A percentile compares a stretch with the other conserved stretches of the same genome.
phyloP scores from a whole-genome alignment of 2,113 vertebrate species.

The Sminthopsis crassicaudata region DNA sequence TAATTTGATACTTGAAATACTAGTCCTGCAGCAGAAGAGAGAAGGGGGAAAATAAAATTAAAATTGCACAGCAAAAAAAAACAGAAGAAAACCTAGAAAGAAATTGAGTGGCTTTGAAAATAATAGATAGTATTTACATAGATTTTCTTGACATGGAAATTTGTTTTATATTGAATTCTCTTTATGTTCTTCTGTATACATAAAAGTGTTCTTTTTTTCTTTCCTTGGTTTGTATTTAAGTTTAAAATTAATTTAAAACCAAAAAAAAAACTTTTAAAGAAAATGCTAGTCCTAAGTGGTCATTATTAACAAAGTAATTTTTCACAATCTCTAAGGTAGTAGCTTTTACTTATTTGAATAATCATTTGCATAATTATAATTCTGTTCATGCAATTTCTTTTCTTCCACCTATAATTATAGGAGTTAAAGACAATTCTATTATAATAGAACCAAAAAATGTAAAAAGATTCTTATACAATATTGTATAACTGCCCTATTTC shows the following conservation, averaged over 20 bases:
- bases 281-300: conserved; percentile 19
- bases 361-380: conserved; percentile 54
- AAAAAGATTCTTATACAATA: conserved; percentile 21
- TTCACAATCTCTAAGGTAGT: conserved; percentile 8
- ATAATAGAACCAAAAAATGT: background rate
- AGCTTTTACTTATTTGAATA: conserved; percentile 23
- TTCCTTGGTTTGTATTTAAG: background rate
- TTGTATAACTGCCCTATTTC: conserved; percentile 1
- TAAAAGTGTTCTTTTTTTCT: background rate
- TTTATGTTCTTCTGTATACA: background rate
- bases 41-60: background rate
- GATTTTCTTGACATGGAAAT: background rate
- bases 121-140: background rate
- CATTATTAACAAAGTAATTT: conserved; percentile 18
- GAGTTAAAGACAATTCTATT: conserved; percentile 47
- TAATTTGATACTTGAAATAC: background rate
- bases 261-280: background rate
- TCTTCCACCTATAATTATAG: conserved; percentile 58
- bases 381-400: conserved; percentile 38
- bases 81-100: background rate
- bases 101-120: background rate
- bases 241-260: background rate
- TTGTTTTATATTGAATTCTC: background rate
- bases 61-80: background rate
- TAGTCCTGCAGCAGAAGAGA: background rate